Evolutionary conservation across 1,140 invertebrate genomes (phyloP), one percentile per base, ranked within the genome.

Genomic region (Megalopta genalis): DNA sequence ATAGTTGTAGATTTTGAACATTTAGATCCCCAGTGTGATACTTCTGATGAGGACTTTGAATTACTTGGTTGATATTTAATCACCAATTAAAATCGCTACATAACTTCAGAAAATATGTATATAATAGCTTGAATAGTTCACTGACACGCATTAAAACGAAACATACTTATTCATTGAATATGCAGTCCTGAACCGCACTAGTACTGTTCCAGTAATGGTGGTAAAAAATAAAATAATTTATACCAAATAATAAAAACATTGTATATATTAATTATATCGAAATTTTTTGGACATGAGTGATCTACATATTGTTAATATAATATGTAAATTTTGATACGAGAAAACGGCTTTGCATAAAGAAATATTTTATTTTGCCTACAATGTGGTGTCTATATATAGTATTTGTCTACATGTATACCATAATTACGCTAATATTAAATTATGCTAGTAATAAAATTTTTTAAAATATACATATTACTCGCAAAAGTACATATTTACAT

Each of bases 11-110:
- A 87, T 75, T 89, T 91, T 72, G 92, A 91, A 71, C 81, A 89
- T 12, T 49, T 90, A 54, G 91, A 93, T 72, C 88, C 90, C 65
- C 91, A 92, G 25, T 92, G 91, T 82, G 93, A 94, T 80, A 93
- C 93, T 69, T 95, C 94, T 16, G 94, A 94, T 79, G 94, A 95
- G 83, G 94, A 94, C 68, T 95, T 94, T 86, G 94, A 95, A 86
- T 85, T 95, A 42, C 90, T 95, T 77, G 93, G 94, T 90, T 94
- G 90, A 94, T 86, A 81, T 80, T 79, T 32, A 84, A 68, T 66
- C 32, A 73, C 23, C 49, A 73, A 79, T 57, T 73, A 64, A 74
- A 16, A 52, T 66, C 23, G 59, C 7, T 67, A 27, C 59, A 23
- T 27, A 27, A 76, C 76, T 69, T 68, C 54, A 68, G 57, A 68